Evolutionary conservation across 2,888 invertebrate species (phyloP), one percentile per base, ranked within the genome.

Genomic region (Cheilosia scutellata): DNA sequence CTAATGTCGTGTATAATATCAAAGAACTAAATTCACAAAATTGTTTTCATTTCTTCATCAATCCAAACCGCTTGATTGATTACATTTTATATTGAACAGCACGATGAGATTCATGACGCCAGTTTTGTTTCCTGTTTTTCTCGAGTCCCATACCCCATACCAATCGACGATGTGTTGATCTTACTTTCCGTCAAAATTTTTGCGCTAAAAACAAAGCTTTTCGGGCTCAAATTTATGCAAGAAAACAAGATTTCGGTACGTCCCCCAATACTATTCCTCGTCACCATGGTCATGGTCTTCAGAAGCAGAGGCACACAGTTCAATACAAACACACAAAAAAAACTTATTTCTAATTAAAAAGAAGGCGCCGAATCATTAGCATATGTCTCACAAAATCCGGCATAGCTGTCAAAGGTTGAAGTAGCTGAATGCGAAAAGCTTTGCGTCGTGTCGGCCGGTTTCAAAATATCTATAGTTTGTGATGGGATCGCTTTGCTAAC

Each of bases 231-330:
- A 77, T 68, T 71, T 79, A 72, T 66, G 58, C 66, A 79, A 63
- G 44, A 79, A 75, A 79, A 83, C 79, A 53, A 75, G 68, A 75
- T 84, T 72, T 72, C 5, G 9, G 40, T 74, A 49, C 29, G 72
- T 63, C 79, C 83, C 72, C 68, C 68, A 79, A 83, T 74, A 70
- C 57, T 47, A 63, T 79, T 80, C 31, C 58, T 84, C 75, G 80
- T 84, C 70, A 75, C 75, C 80, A 80, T 71, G 79, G 79, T 76
- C 84, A 84, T 80, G 80, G 84, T 80, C 75, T 42, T 40, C 49
- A 65, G n/a, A 57, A 25, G 49, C 49, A 58, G 31, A 49, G 40
- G 37, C 51, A 29, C 25, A 33, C 25, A n/a, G 40, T 51, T 51
- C 20, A 65, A 63, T 9, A 51, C 25, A 25, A 25, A 62, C 33